Evolutionary conservation across 2,113 vertebrate species (phyloP).

Genomic region (Uropsilus gracilis): DNA sequence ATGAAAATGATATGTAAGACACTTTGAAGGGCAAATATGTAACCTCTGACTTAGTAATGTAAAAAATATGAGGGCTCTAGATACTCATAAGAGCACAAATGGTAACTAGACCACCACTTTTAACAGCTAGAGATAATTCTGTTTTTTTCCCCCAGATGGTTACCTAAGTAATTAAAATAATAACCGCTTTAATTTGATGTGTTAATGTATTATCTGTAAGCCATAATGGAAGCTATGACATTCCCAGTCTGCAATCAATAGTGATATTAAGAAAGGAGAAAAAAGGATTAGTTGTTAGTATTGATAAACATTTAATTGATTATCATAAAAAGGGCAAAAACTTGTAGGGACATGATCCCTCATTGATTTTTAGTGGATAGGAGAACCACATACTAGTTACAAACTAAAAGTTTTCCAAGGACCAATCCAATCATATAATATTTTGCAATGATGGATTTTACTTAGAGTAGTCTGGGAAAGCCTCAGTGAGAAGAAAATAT

Average conservation of each 20-base stretch:
- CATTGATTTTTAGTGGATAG: constrained; percentile 59
- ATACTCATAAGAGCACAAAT: constrained; percentile 33
- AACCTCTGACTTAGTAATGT: constrained; percentile 5
- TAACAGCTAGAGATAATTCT: constrained; percentile 30
- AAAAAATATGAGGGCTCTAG: constrained; percentile 46
- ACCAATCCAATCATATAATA: constrained; percentile 22
- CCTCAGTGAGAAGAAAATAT: background rate
- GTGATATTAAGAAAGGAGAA: constrained; percentile 43
- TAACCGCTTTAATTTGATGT: constrained; percentile 31
- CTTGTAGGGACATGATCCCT: constrained; percentile 45
- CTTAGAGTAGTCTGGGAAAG: background rate
- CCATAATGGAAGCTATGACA: constrained; percentile 7
- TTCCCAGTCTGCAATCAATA: constrained; percentile 33
- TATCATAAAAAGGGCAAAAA: background rate
- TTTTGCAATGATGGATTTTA: background rate
- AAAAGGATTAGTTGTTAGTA: constrained; percentile 39
- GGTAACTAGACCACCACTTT: background rate
- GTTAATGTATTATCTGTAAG: constrained; percentile 16
- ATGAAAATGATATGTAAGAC: constrained; percentile 40
- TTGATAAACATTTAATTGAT: constrained; percentile 70
- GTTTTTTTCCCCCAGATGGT: constrained; percentile 4
- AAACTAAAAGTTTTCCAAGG: constrained; percentile 68
- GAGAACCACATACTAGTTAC: constrained; percentile 56
- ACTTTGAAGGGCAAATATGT: constrained; percentile 43
- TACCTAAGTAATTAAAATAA: constrained; percentile 52